These are phyloP conservation scores for Philopedon plagiatum DNA, from an alignment of 2,888 invertebrate species.

Conservation along the genomic window DNA sequence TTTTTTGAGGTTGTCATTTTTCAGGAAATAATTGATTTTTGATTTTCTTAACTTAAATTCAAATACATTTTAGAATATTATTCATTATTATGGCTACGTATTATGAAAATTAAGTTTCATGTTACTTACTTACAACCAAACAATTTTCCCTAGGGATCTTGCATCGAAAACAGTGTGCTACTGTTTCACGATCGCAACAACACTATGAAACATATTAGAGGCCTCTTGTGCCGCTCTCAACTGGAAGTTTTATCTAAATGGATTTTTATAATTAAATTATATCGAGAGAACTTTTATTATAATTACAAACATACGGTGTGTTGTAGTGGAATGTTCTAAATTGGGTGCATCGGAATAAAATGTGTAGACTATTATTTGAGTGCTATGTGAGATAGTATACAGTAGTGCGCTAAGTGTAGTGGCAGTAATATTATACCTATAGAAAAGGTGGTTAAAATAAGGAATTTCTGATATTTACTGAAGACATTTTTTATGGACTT, in stretches of 20 bases:
- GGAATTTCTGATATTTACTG: no score
- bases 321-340: neutral
- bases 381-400: no score
- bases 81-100: no score
- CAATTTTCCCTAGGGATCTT: constrained; percentile 31
- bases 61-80: no score
- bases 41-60: no score
- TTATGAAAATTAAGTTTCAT: neutral
- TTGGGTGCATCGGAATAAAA: neutral
- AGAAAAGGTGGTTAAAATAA: no score
- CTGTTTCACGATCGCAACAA: constrained; percentile 34
- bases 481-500: no score
- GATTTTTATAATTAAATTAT: constrained; percentile 46
- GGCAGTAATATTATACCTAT: no score
- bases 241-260: constrained; percentile 43
- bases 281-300: neutral
- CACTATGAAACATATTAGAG: constrained; percentile 28
- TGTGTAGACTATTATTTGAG: neutral
- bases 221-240: constrained; percentile 31
- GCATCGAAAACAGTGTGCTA: constrained; percentile 32
- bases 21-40: no score
- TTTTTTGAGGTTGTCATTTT: no score
- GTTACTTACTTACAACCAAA: constrained; percentile 1
- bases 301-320: constrained; percentile 7
- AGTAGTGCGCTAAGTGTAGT: no score